Evolutionary conservation across 2,113 vertebrate species (phyloP).

Genomic region (Pelodiscus sinensis): DNA sequence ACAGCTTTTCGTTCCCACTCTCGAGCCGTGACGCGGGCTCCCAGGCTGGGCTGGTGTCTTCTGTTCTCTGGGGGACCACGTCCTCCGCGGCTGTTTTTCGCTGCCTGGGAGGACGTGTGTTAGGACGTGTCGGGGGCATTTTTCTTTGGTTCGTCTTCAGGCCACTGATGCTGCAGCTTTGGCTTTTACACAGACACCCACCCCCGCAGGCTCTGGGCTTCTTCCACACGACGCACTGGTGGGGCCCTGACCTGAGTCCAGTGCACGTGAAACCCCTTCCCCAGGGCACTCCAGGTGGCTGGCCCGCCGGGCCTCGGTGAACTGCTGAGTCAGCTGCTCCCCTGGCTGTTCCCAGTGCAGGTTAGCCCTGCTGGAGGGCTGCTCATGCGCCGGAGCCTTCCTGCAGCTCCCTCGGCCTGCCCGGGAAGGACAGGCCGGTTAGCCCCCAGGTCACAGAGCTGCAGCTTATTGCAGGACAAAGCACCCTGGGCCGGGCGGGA

Average conservation of each 20-base stretch:
- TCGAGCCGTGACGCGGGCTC: background rate
- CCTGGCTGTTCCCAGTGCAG: background rate
- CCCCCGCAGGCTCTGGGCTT: background rate
- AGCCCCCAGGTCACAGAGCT: background rate
- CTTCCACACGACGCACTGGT: background rate
- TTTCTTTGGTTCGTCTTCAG: background rate
- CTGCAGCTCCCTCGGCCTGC: background rate
- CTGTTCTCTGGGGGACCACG: background rate
- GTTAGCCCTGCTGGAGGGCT: background rate
- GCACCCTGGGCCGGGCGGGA: background rate
- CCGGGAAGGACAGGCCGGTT: background rate
- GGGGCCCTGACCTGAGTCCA: background rate
- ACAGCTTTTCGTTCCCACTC: background rate
- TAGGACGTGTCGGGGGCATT: background rate
- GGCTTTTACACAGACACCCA: background rate
- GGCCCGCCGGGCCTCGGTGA: background rate
- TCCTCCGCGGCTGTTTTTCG: background rate
- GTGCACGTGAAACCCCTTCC: background rate
- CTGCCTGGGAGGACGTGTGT: background rate
- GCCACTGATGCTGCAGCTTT: background rate
- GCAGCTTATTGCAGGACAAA: background rate
- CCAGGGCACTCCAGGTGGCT: background rate
- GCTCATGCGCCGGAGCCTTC: background rate
- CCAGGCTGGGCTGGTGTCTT: background rate
- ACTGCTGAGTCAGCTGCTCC: background rate